These are phyloP conservation scores for Trematomus bernacchii DNA, from an alignment of 2,797 vertebrate species.

Conservation along the genomic window DNA sequence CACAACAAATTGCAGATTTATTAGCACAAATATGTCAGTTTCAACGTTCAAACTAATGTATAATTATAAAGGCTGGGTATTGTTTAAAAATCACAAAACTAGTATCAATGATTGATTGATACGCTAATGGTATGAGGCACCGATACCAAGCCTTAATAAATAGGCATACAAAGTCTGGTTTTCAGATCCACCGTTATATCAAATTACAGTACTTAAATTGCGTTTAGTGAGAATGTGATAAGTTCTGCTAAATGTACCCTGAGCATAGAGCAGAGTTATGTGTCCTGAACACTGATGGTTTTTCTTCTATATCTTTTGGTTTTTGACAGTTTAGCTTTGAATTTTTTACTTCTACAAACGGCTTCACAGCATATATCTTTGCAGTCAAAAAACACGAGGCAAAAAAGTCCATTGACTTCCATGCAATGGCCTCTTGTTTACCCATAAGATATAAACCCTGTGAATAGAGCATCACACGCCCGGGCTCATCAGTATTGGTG, in stretches of 20 bases:
- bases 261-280: conserved; percentile 6
- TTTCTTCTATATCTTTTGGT: background rate
- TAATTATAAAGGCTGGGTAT: background rate
- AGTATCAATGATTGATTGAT: too few species aligned
- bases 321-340: conserved; percentile 4
- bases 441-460: conserved; percentile 64
- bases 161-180: background rate
- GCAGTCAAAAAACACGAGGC: background rate
- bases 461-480: conserved; percentile 77
- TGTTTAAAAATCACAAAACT: too few species aligned
- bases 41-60: background rate
- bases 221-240: background rate
- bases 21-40: background rate
- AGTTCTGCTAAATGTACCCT: background rate
- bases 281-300: background rate
- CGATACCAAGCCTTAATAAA: too few species aligned
- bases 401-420: conserved; percentile 47
- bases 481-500: conserved; percentile 83
- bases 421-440: conserved; percentile 68
- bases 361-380: conserved; percentile 13
- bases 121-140: too few species aligned
- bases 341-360: conserved; percentile 7
- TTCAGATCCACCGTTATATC: background rate
- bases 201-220: background rate
- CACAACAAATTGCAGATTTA: background rate